Evolutionary conservation across 2,113 vertebrate species (phyloP).

Genomic region (Bucco capensis): DNA sequence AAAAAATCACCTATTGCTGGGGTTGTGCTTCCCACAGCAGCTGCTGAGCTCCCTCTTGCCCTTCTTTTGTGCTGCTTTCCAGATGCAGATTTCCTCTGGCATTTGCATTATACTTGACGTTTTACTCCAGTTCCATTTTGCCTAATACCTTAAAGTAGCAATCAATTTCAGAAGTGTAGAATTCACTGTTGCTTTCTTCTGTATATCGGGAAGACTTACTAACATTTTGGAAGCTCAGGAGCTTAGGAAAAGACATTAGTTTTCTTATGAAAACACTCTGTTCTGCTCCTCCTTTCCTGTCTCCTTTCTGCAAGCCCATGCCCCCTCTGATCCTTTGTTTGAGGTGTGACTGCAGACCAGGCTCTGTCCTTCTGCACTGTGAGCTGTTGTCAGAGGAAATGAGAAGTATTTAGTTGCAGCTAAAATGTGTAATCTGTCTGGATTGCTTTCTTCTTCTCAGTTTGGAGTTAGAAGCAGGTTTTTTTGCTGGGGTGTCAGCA

Average conservation of each 20-base stretch:
- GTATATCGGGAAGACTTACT: not conserved
- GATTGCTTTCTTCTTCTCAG: not conserved
- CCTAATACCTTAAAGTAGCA: not conserved
- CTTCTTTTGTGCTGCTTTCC: not conserved
- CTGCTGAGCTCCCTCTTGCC: not conserved
- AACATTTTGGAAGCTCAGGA: not conserved
- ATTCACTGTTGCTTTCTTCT: not conserved
- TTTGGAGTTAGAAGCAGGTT: not conserved
- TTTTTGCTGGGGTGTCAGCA: not conserved
- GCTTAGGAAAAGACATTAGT: not conserved
- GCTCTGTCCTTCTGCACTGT: not conserved
- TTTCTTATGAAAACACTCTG: not conserved
- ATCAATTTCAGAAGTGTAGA: not conserved
- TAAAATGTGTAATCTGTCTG: fast-evolving
- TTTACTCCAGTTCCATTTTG: not conserved
- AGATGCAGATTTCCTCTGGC: not conserved
- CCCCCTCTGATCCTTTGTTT: not conserved
- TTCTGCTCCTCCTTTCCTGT: not conserved
- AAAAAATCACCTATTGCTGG: not conserved
- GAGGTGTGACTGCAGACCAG: not conserved
- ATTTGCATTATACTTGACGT: not conserved
- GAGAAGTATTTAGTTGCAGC: not conserved
- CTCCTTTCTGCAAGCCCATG: not conserved
- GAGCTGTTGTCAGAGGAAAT: not conserved
- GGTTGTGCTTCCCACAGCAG: not conserved